These are phyloP conservation scores for Microtus pennsylvanicus DNA, from an alignment of 2,113 vertebrate genomes.

Conservation along the genomic window DNA sequence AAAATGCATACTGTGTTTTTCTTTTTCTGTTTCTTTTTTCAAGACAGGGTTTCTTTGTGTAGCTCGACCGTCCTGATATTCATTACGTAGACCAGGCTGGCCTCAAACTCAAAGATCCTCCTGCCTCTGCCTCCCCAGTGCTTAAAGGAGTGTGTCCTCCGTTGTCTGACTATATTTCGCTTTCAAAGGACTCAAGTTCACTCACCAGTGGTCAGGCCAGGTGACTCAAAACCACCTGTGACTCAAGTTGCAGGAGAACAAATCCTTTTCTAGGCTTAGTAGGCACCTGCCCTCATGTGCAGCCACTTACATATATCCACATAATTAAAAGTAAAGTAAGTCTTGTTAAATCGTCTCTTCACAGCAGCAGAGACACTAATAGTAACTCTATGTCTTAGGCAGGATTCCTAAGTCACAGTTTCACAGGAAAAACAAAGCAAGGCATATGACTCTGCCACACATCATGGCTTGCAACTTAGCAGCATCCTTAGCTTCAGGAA, in stretches of 20 bases:
- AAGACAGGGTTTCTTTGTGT: neutral
- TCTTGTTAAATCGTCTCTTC: neutral
- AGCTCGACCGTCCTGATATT: neutral
- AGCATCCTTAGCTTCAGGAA: neutral
- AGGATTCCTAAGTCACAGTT: neutral
- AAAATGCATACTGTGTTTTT: neutral
- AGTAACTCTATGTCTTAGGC: neutral
- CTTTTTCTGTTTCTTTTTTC: neutral
- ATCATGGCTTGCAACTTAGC: neutral
- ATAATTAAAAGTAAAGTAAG: neutral
- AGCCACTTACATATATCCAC: too few relatives aligned
- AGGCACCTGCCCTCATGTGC: neutral
- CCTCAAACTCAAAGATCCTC: neutral
- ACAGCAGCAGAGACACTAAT: neutral
- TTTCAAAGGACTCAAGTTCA: neutral
- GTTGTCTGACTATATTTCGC: neutral
- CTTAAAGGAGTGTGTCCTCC: neutral
- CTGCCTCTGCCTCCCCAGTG: neutral
- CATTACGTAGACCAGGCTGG: neutral
- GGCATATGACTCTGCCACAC: neutral
- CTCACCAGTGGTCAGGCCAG: neutral
- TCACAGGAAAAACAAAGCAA: neutral
- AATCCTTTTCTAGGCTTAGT: neutral
- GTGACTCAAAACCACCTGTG: neutral
- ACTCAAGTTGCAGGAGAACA: too few relatives aligned